Base-by-base conservation (phyloP, 2,113 vertebrate genomes). In the Girardinichthys multiradiatus region DNA sequence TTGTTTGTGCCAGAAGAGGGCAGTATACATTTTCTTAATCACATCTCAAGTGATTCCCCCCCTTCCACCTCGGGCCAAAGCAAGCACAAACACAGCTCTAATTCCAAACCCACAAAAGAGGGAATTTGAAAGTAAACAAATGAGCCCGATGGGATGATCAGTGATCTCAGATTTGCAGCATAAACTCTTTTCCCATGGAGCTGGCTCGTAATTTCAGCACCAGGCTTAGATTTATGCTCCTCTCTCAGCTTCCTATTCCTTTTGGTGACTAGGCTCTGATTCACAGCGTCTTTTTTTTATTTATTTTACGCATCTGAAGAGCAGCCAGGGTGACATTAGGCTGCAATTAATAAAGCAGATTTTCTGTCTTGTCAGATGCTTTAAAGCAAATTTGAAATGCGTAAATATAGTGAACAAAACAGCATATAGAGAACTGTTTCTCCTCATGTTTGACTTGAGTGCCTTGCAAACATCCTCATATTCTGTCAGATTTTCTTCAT, bases 121-220 rank as follows among this genome's bases (percentile, higher is more conserved):
- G 84, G 88, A 90, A 86, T 92, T 86, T 82, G 76, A 91, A 92
- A 90, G 87, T 87, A 88, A 91, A 92, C 88, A 91, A 90, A 90
- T 80, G 81, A 87, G 80, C 74, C 89, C 81, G 60, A 89, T 83
- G 86, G 85, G 91, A 91, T 81, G 83, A 89, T 91, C 85, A 79
- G 81, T 78, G 69, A 77, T 85, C 83, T 76, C 71, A 74, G 82
- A 86, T 82, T 88, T 62, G 28, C 64, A 77, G 84, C 82, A 76
- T 86, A 79, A 89, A 86, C 70, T 77, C 80, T 86, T 86, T 87
- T 87, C 85, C 87, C 86, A 88, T 81, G 80, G 82, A 89, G 59
- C 76, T 42, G 77, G 21, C 74, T 88, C 80, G 59, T 85, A 65
- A 79, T 85, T 88, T 87, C 79, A 84, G 74, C 74, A 84, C 65